A percentile compares a stretch with the other conserved stretches of the same genome.
Evolutionary conservation across 2,797 vertebrate species (phyloP).

Genomic region (Tenualosa ilisha): DNA sequence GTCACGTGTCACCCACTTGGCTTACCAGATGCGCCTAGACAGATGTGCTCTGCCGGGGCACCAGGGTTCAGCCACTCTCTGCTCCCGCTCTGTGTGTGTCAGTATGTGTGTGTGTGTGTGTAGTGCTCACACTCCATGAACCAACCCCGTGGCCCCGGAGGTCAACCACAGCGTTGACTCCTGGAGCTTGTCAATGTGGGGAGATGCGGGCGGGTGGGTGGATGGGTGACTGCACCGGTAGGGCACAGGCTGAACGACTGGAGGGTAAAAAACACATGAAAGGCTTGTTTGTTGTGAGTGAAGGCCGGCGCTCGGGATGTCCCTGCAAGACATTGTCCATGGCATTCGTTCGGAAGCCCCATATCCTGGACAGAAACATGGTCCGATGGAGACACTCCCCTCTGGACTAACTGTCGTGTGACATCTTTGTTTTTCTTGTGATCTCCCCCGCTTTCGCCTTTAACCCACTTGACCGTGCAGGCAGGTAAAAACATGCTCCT

Average conservation of each 20-base stretch:
- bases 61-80: constrained; percentile 60
- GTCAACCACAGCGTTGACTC: constrained; percentile 68
- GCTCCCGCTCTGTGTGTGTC: background rate
- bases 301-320: constrained; percentile 55
- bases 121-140: constrained; percentile 62
- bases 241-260: constrained; percentile 50
- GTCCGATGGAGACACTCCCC: constrained; percentile 60
- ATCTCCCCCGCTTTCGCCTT: constrained; percentile 31
- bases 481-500: constrained; percentile 46
- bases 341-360: constrained; percentile 50
- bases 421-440: constrained; percentile 66
- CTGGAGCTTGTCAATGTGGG: constrained; percentile 67
- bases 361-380: constrained; percentile 49
- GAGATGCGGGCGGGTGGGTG: constrained; percentile 61
- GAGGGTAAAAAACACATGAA: constrained; percentile 58
- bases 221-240: constrained; percentile 47
- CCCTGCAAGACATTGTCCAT: constrained; percentile 56
- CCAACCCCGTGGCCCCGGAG: constrained; percentile 59
- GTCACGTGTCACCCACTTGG: constrained; percentile 42
- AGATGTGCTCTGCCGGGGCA: constrained; percentile 51
- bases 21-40: constrained; percentile 59
- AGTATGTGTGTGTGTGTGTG: constrained; percentile 33
- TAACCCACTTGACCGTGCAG: constrained; percentile 17
- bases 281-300: constrained; percentile 60
- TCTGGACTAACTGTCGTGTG: constrained; percentile 59